Evolutionary conservation across 1,140 invertebrate species (phyloP).

Genomic region (Drosophila ficusphila): DNA sequence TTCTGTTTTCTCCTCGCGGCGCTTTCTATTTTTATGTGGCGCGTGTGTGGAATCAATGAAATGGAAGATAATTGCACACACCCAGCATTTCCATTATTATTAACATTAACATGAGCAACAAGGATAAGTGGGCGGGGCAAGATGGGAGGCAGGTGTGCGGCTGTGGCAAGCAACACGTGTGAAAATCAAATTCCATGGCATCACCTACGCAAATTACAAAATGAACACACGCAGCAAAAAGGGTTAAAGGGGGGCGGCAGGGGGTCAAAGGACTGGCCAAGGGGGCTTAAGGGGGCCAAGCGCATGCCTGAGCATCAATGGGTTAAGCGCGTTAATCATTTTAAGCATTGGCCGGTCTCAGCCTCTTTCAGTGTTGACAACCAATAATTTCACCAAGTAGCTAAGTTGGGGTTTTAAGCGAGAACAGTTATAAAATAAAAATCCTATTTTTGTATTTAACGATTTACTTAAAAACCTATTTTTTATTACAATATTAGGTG

Average conservation of each 20-base stretch:
- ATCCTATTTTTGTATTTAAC: too few species aligned
- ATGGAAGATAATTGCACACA: constrained; percentile 76
- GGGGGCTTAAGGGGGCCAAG: constrained; percentile 20
- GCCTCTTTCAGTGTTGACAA: constrained; percentile 11
- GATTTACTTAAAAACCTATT: too few species aligned
- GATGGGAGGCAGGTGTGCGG: constrained; percentile 18
- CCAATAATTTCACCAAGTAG: neutral
- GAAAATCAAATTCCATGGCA: constrained; percentile 83
- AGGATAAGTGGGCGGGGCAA: constrained; percentile 39
- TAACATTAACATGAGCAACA: constrained; percentile 70
- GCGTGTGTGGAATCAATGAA: constrained; percentile 73
- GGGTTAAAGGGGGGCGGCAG: neutral
- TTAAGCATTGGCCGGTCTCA: constrained; percentile 56
- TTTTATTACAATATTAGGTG: too few species aligned
- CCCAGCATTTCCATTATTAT: constrained; percentile 77
- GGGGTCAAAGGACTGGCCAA: neutral
- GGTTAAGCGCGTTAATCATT: constrained; percentile 74
- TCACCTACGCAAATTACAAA: constrained; percentile 82
- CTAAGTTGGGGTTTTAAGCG: neutral
- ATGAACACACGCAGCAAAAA: constrained; percentile 71
- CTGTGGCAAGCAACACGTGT: constrained; percentile 69
- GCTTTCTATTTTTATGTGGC: constrained; percentile 72
- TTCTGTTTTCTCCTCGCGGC: constrained; percentile 35
- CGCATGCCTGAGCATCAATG: constrained; percentile 52
- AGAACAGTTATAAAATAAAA: neutral